Conservation (phyloP, 2,888 invertebrate species). For the Rotaria sp. region DNA sequence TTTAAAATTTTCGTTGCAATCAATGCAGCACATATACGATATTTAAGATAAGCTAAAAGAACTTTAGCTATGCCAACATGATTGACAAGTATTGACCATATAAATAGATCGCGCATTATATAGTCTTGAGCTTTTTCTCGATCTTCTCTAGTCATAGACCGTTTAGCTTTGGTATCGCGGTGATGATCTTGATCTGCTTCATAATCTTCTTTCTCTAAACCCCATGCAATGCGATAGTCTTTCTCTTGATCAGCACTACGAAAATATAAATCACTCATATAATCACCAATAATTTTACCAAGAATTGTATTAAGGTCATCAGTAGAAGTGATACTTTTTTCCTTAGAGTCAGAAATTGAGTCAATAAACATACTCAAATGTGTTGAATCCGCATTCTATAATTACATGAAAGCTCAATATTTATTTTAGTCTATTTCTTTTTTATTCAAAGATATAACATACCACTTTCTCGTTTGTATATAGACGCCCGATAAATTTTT, state of each 20-base stretch:
- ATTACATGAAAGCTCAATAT: too few relatives aligned
- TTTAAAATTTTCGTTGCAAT: slow-evolving; percentile 21
- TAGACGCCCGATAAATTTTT: neutral
- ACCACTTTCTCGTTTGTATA: neutral
- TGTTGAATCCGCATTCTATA: too few relatives aligned
- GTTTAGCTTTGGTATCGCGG: too few relatives aligned
- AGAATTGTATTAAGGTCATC: neutral
- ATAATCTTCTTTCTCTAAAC: neutral
- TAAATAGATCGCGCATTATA: neutral
- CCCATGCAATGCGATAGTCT: neutral
- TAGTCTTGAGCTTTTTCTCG: neutral
- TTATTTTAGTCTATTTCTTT: too few relatives aligned
- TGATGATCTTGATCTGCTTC: too few relatives aligned
- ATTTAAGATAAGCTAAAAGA: neutral
- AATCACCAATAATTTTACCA: neutral
- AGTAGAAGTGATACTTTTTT: neutral
- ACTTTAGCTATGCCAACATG: neutral
- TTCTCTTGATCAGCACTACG: neutral
- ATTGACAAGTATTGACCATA: slow-evolving; percentile 10
- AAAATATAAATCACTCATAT: neutral
- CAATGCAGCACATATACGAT: slow-evolving; percentile 25
- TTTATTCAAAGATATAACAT: neutral
- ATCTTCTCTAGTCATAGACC: too few relatives aligned
- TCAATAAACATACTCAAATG: neutral
- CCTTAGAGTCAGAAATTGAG: too few relatives aligned